phyloP scores from a whole-genome alignment of 2,888 invertebrate species.

The Sclerodermus sp. region DNA sequence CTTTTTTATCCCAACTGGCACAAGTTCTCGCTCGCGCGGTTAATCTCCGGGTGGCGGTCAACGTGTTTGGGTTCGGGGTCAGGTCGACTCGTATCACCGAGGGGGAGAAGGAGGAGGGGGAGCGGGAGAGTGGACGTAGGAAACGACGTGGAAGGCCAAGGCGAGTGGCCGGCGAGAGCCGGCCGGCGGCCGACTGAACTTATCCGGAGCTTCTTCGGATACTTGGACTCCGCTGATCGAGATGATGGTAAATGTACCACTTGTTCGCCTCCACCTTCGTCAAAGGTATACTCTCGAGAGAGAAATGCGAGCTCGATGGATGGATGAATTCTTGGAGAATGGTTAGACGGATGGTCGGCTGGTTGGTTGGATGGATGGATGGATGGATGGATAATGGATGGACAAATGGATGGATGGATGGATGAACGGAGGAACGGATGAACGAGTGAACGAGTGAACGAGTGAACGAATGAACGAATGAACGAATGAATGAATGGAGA shows the following conservation, averaged over 20 bases:
- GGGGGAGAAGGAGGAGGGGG: constrained; percentile 8
- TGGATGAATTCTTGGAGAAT: no score
- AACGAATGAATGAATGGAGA: constrained; percentile 48
- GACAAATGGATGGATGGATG: constrained; percentile 36
- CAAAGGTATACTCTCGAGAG: constrained; percentile 35
- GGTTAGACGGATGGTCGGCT: constrained; percentile 30
- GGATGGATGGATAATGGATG: constrained; percentile 12
- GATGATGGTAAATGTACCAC: constrained; percentile 52
- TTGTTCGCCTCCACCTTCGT: constrained; percentile 52
- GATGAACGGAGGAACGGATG: constrained; percentile 24
- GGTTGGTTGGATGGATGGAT: constrained; percentile 20
- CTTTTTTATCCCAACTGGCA: no score
- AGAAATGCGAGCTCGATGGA: constrained; percentile 9
- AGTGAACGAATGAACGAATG: constrained; percentile 48
- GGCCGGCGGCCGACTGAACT: constrained; percentile 57
- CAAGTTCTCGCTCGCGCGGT: no score
- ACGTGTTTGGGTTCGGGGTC: no score
- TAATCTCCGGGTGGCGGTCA: no score
- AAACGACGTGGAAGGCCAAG: no score
- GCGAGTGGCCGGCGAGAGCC: constrained; percentile 54
- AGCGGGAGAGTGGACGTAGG: constrained; percentile 14
- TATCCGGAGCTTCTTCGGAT: constrained; percentile 52
- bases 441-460: constrained; percentile 21
- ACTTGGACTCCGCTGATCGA: constrained; percentile 52
- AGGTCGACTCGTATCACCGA: not conserved